A percentile compares a stretch with the other conserved stretches of the same genome.
Evolutionary conservation across 2,797 vertebrate species (phyloP).

Genomic region (Craterocephalus amniculus): DNA sequence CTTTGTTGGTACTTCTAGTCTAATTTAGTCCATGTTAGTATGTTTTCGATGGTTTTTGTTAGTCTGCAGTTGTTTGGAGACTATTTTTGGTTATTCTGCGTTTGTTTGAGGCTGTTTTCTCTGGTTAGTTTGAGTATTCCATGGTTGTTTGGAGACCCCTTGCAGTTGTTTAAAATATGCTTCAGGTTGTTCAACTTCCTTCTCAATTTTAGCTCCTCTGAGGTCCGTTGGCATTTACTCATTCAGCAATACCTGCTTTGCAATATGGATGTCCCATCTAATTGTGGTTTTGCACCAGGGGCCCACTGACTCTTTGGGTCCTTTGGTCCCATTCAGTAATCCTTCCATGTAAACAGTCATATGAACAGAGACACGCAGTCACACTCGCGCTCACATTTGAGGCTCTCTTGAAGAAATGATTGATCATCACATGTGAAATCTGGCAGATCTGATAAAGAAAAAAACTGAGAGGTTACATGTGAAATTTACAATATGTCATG

Average conservation of each 20-base stretch:
- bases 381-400: slow-evolving; percentile 24
- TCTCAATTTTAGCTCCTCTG: background rate
- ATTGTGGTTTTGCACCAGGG: background rate
- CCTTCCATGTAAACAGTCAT: slow-evolving; percentile 23
- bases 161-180: background rate
- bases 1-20: background rate
- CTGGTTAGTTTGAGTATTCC: background rate
- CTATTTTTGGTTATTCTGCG: background rate
- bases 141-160: too few relatives aligned
- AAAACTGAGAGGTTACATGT: slow-evolving; percentile 52
- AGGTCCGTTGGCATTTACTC: background rate
- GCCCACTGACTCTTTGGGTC: slow-evolving; percentile 5
- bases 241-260: background rate
- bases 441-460: slow-evolving; percentile 66
- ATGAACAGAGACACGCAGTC: slow-evolving; percentile 23
- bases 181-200: background rate
- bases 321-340: slow-evolving; percentile 9
- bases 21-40: too few relatives aligned
- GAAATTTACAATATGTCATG: slow-evolving; percentile 67
- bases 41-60: background rate
- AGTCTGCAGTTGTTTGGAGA: background rate
- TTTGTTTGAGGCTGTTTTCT: too few relatives aligned
- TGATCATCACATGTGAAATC: slow-evolving; percentile 52
- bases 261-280: background rate
- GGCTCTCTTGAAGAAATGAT: slow-evolving; percentile 58